Base-by-base conservation (phyloP, 2,888 invertebrate species). In the Sarcophaga carnaria region DNA sequence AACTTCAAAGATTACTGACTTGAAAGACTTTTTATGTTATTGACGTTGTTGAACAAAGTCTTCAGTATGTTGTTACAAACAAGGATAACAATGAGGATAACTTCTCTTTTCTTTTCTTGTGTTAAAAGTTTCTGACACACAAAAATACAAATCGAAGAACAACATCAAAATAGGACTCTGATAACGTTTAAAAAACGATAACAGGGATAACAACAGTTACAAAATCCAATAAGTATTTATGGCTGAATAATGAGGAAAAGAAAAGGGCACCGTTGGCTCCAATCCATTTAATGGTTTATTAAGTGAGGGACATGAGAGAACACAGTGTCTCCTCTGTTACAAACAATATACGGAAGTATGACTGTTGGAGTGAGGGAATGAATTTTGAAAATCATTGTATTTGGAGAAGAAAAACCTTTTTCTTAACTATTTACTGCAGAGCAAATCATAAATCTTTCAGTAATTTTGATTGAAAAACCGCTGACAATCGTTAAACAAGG, bases 381-480 rank as follows among this genome's bases (percentile, higher is more conserved):
- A 49, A 12, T 49, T 0, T 5, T 8, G 6, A 49, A 49, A 11
- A 2, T 49, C 8, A 11, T 0, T 2, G 47, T 49, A 49, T 49
- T 49, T 49, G 47, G 12, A 5, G 4, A 49, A 49, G 12, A 4
- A 54, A 60, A 59, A 60, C 20, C 37, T 20, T n/a, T 69, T 63
- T 54, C 20, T 69, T 47, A 11, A 20, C 11, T 12, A n/a, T 67
- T 63, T 25, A 17, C n/a, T 78, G 47, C 17, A 22, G 20, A 83
- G 71, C 49, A 72, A 67, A 86, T 80, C 76, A 86, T 82, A 82
- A 82, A 82, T 86, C 82, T 80, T 83, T 54, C 45, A 54, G n/a
- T 82, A 69, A 80, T 72, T 86, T 82, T 82, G 76, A 86, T 72
- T 86, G 76, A 86, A 79, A 86, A 82, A 67, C 75, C 71, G 69